Conservation (phyloP, 2,113 vertebrate genomes). For the Otocyon megalotis region DNA sequence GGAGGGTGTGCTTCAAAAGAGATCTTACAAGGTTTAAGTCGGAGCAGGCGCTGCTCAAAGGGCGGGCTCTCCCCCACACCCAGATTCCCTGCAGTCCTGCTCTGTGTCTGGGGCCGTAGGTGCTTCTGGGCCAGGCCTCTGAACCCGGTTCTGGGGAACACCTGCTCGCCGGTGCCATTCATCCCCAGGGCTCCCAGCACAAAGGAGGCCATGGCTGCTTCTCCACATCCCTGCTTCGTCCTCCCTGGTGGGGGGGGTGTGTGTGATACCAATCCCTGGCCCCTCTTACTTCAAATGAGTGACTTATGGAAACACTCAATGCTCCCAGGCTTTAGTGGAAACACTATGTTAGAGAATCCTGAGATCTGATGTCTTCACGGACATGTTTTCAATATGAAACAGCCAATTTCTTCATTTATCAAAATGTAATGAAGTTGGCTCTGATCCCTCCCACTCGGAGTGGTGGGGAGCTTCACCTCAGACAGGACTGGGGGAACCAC, state of each 20-base stretch:
- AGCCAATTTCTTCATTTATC: neutral
- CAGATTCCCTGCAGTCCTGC: neutral
- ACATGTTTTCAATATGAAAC: neutral
- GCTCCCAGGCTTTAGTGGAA: neutral
- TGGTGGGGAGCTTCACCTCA: too few relatives aligned
- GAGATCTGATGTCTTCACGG: neutral
- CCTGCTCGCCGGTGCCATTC: neutral
- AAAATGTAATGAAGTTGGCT: neutral
- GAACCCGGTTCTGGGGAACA: neutral
- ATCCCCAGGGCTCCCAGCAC: neutral
- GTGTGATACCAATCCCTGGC: neutral
- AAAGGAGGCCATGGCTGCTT: neutral
- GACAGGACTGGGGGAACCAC: neutral
- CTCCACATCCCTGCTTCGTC: neutral
- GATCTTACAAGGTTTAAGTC: neutral
- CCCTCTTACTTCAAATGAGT: neutral
- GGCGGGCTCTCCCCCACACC: neutral
- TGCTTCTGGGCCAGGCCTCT: neutral
- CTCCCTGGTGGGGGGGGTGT: neutral
- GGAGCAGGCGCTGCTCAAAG: neutral
- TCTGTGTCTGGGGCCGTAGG: neutral
- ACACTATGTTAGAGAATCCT: neutral
- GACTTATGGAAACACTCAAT: neutral
- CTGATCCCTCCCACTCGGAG: neutral
- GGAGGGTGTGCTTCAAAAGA: neutral